Conservation (phyloP, 2,113 vertebrate species). For the Crypturellus undulatus region DNA sequence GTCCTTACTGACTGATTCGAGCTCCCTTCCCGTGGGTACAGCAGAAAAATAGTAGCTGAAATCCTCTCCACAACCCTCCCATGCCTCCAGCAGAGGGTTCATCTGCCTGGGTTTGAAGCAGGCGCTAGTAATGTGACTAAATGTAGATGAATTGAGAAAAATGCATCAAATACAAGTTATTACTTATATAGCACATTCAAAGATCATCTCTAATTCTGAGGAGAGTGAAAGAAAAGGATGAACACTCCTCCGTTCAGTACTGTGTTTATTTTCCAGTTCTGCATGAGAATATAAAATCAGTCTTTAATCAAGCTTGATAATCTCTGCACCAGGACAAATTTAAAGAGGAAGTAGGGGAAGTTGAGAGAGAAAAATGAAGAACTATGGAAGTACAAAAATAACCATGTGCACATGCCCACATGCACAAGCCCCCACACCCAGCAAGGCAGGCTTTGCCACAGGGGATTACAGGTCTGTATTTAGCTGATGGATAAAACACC, state of each 20-base stretch:
- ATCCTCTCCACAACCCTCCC: background rate
- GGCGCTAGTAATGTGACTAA: background rate
- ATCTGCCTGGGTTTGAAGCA: background rate
- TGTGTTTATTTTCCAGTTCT: background rate
- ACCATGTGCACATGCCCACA: background rate
- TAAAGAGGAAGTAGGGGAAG: background rate
- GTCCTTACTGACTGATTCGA: background rate
- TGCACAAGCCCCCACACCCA: background rate
- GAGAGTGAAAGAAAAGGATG: background rate
- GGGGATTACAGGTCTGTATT: constrained; percentile 9
- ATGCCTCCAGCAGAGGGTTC: constrained; percentile 6
- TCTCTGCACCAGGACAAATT: background rate
- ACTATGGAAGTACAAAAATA: background rate
- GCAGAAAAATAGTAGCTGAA: background rate
- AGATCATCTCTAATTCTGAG: background rate
- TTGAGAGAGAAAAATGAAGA: background rate
- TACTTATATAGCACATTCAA: background rate
- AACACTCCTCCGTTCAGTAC: background rate
- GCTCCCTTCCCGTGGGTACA: background rate
- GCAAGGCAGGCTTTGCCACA: background rate
- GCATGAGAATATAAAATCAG: background rate
- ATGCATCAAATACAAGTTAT: background rate
- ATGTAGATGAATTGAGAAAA: background rate
- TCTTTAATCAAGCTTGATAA: background rate
- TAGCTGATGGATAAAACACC: constrained; percentile 22